Percentiles rank a stretch among this genome's conserved stretches.
phyloP scores from a whole-genome alignment of 2,888 invertebrate genomes.

The Conops quadrifasciatus region DNA sequence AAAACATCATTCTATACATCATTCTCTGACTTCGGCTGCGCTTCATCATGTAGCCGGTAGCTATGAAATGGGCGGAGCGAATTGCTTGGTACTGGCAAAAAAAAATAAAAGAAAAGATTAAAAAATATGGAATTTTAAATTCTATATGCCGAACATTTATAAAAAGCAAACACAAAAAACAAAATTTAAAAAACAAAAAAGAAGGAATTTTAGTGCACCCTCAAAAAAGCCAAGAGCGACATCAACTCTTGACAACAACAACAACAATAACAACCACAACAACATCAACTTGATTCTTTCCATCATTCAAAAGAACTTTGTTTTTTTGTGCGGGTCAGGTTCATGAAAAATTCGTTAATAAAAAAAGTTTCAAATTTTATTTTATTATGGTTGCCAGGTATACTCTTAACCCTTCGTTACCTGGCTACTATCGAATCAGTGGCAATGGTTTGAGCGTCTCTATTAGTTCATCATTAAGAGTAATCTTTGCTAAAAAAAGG shows the following conservation, averaged over 20 bases:
- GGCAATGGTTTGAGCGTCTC: too few species aligned
- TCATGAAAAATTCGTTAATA: slow-evolving; percentile 17
- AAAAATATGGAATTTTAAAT: slow-evolving; percentile 33
- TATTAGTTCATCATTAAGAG: too few species aligned
- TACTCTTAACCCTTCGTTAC: neutral
- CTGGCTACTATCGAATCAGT: too few species aligned
- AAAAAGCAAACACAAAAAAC: neutral
- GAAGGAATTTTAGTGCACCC: slow-evolving; percentile 10
- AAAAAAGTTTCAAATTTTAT: neutral
- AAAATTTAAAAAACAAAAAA: neutral
- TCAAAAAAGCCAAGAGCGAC: neutral
- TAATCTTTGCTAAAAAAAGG: too few species aligned
- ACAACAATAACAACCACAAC: neutral
- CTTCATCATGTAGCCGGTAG: slow-evolving; percentile 24
- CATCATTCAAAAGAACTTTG: neutral
- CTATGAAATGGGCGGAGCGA: slow-evolving; percentile 23
- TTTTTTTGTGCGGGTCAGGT: slow-evolving; percentile 16
- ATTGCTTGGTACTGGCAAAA: neutral
- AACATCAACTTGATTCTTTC: neutral
- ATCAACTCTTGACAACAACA: neutral
- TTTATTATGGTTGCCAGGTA: neutral
- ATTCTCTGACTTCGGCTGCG: neutral
- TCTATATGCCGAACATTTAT: neutral
- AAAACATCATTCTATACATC: slow-evolving; percentile 2
- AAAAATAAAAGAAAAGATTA: too few species aligned